Evolutionary conservation across 2,113 vertebrate species (phyloP).

Genomic region (Oreochromis niloticus): DNA sequence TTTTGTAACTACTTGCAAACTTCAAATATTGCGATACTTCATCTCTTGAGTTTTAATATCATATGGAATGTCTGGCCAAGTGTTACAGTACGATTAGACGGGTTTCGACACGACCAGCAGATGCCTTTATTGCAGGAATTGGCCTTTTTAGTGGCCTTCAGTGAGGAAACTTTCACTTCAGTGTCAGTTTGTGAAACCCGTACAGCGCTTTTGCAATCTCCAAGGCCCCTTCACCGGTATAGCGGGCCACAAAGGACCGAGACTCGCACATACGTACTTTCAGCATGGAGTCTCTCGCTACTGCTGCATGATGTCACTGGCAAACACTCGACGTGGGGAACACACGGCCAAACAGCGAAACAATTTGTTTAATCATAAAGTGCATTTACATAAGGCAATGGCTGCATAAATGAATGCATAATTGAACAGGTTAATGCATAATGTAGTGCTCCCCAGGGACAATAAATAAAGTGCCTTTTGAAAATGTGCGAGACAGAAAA

Average conservation of each 20-base stretch:
- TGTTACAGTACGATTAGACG: not conserved
- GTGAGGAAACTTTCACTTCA: not conserved
- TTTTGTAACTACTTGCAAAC: not conserved
- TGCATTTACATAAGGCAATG: constrained; percentile 73
- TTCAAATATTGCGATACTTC: not conserved
- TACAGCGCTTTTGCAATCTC: constrained; percentile 17
- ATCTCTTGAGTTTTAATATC: not conserved
- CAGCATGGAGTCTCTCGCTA: constrained; percentile 44
- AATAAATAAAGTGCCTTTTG: constrained; percentile 72
- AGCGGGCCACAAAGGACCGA: constrained; percentile 35
- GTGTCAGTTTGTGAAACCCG: constrained; percentile 20
- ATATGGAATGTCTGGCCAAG: not conserved
- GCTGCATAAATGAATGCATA: constrained; percentile 77
- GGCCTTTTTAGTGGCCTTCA: not conserved
- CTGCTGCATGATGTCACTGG: constrained; percentile 64
- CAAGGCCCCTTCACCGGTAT: constrained; percentile 24
- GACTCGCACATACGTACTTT: constrained; percentile 1
- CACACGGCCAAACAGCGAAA: constrained; percentile 66
- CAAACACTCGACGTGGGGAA: constrained; percentile 65
- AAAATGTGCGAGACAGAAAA: constrained; percentile 59
- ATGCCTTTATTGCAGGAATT: not conserved
- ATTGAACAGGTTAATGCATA: constrained; percentile 76
- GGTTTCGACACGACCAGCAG: not conserved
- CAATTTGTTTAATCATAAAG: constrained; percentile 74
- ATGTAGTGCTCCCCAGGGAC: constrained; percentile 66